Evolutionary conservation across 2,888 invertebrate genomes (phyloP), one percentile per base, ranked within the genome.

Genomic region (Epistrophe grossulariae): DNA sequence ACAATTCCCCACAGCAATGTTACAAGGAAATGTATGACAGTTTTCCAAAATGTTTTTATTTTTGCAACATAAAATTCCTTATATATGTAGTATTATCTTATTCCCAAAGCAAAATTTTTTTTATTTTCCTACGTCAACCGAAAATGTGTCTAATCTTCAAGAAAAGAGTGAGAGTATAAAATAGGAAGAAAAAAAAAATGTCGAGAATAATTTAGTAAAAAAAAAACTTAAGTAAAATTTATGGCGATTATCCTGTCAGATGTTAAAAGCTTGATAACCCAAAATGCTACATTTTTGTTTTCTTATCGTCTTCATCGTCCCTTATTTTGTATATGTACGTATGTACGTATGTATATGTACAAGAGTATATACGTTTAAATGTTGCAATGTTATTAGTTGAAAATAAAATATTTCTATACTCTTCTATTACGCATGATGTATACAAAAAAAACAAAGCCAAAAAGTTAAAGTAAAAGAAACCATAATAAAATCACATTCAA

Each of bases 161-260:
- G 52, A 31, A 59, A 80, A 31, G n/a, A n/a, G n/a, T 24, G 3
- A 24, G 3, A 24, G 24, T 24, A 24, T 40, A 17, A 55, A 71
- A 28, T 15, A n/a, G 6, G n/a, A n/a, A n/a, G n/a, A n/a, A n/a
- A n/a, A 2, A n/a, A 45, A 43, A 64, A n/a, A 52, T 19, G 11
- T 17, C 10, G 4, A 38, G 28, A 28, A 55, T 55, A 64, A 45
- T n/a, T 19, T 17, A 45, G 31, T 11, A 60, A 50, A 45, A 48
- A 76, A 62, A 73, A 59, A 68, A 87, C 55, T 66, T 89, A 89
- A 89, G 89, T 89, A 89, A 89, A 89, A 89, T 89, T 89, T 89
- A 89, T 89, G 87, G 88, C 89, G 89, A 89, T 89, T 89, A 89
- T 89, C 89, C 89, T 89, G 89, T 89, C 89, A 89, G 88, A 89